A percentile compares a stretch with the other conserved stretches of the same genome.
Evolutionary conservation across 2,888 invertebrate species (phyloP).

Genomic region (Pandemis corylana): DNA sequence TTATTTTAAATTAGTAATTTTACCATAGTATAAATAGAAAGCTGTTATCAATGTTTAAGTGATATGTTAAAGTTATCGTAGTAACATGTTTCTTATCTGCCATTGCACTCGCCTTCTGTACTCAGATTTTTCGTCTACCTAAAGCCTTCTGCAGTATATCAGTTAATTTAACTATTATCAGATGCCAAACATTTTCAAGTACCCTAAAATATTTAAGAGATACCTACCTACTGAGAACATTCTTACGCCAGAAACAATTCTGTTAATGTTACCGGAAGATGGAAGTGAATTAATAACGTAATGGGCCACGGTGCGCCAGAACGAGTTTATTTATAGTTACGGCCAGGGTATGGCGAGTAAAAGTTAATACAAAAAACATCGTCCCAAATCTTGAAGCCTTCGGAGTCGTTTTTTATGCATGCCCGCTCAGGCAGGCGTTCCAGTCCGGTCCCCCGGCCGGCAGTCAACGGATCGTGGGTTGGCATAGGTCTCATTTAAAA

Average conservation of each 20-base stretch:
- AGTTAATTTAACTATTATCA: neutral
- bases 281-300: constrained; percentile 55
- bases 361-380: constrained; percentile 70
- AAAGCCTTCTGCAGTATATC: neutral
- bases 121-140: constrained; percentile 33
- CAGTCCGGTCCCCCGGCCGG: constrained; percentile 52
- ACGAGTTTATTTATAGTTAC: constrained; percentile 72
- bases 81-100: constrained; percentile 65
- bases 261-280: constrained; percentile 50
- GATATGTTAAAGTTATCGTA: constrained; percentile 42
- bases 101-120: constrained; percentile 64
- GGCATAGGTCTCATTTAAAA: constrained; percentile 67
- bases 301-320: constrained; percentile 58
- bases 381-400: constrained; percentile 74
- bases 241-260: constrained; percentile 13
- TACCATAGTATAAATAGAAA: constrained; percentile 2
- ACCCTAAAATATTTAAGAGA: neutral
- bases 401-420: constrained; percentile 63
- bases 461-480: constrained; percentile 62
- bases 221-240: neutral
- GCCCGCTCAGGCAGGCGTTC: constrained; percentile 53
- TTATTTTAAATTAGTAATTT: neutral
- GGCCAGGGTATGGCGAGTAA: constrained; percentile 53
- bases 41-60: constrained; percentile 18
- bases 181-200: neutral